Evolutionary conservation across 2,888 invertebrate species (phyloP), one percentile per base, ranked within the genome.

Genomic region (Cerastoderma edule): DNA sequence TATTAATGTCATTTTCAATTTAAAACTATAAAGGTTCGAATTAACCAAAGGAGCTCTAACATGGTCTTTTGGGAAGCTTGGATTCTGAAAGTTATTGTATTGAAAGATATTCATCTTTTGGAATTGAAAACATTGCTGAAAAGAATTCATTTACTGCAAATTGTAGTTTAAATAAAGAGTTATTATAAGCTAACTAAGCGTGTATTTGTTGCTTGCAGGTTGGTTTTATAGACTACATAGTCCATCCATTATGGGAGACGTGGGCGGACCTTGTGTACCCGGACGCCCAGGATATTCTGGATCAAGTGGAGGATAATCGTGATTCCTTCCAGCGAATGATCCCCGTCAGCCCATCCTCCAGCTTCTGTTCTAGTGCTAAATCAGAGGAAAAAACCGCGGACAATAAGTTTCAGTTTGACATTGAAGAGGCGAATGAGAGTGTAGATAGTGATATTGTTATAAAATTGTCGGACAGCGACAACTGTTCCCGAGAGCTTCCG

Each of bases 241-340:
- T 99, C 50, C 99, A 99, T 94, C 99, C 99, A 1, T 94, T 99
- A 80, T 99, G 99, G 98, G 99, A 99, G 94, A 99, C 99, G 67
- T 99, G 99, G 99, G 99, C 98, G 16, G 99, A 99, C 93, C 95
- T 99, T 83, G 99, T 99, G 63, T 98, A 99, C 93, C 99, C 99
- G 2, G 99, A 99, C 92, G 99, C 99, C 65, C 99, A 99, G 94
- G 97, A 98, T 86, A 99, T 99, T 89, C 95, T 99, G 85, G 99
- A 99, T 93, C 98, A 97, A 65, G 94, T 99, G 90, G 99, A 99
- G 93, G 98, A 99, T 94, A 99, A 99, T 94, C 95, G 99, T 87
- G 98, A 99, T 94, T 99, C 98, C 96, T 98, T 97, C 93, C 96
- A 97, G 93, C 92, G 92, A 67, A 97, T 97, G 96, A 98, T 98